Conservation (phyloP, 2,888 invertebrate species). For the Penaeus monodon region DNA sequence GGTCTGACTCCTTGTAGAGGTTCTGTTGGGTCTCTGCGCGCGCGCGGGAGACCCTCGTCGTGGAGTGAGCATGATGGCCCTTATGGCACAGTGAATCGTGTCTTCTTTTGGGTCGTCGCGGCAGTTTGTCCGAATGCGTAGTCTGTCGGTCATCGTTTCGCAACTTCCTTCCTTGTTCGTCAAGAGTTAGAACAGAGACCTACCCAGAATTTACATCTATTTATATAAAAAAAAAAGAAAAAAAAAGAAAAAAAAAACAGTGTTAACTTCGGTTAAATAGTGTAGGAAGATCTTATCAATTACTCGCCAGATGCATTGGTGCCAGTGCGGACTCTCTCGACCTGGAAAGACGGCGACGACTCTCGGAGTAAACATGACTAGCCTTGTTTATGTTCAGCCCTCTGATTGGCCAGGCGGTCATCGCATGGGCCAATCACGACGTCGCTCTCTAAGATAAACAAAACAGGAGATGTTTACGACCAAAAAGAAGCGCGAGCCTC, state of each 20-base stretch:
- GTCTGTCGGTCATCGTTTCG: conserved; percentile 1
- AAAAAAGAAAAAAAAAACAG: no score
- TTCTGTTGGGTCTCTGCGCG: no score
- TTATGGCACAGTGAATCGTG: conserved; percentile 35
- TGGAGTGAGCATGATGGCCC: background rate
- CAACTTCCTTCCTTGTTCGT: conserved; percentile 17
- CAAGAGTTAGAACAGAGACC: conserved; percentile 21
- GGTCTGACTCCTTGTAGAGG: no score
- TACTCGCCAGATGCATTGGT: background rate
- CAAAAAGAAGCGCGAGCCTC: background rate
- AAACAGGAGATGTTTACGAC: background rate
- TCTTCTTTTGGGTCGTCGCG: background rate
- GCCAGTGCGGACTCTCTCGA: background rate
- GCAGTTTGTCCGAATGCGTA: conserved; percentile 2
- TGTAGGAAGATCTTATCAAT: no score
- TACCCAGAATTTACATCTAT: conserved; percentile 11
- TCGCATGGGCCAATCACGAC: background rate
- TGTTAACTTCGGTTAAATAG: conserved; percentile 5
- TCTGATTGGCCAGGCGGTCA: no score
- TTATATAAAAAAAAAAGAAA: no score
- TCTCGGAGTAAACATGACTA: conserved; percentile 7
- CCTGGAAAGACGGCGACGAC: background rate
- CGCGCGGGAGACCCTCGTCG: background rate
- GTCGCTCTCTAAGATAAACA: background rate
- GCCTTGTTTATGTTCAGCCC: background rate